These are phyloP conservation scores for Eurytoma californica DNA, from an alignment of 2,888 invertebrate species.

Conservation along the genomic window DNA sequence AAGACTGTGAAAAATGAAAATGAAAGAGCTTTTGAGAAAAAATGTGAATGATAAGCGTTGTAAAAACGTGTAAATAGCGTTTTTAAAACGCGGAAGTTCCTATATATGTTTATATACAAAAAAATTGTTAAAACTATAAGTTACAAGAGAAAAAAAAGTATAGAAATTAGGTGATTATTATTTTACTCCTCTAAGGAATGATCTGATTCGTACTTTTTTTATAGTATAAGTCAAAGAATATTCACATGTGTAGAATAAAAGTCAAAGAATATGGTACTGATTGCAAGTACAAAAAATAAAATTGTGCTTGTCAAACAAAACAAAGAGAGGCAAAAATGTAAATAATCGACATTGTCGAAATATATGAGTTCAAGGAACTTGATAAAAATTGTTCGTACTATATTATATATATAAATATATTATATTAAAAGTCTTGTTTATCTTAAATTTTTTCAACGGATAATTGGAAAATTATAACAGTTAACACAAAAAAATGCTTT, in stretches of 20 bases:
- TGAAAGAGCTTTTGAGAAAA: constrained; percentile 51
- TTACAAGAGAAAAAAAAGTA: constrained; percentile 34
- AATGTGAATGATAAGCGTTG: constrained; percentile 49
- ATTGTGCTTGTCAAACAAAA: constrained; percentile 39
- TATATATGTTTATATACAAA: constrained; percentile 50
- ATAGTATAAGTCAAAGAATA: constrained; percentile 26
- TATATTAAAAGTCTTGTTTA: constrained; percentile 37
- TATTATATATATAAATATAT: constrained; percentile 38
- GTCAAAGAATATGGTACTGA: constrained; percentile 34
- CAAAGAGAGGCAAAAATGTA: constrained; percentile 39
- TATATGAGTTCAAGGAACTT: constrained; percentile 47
- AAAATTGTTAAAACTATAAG: constrained; percentile 48
- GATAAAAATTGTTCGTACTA: constrained; percentile 44
- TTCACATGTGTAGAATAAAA: constrained; percentile 49
- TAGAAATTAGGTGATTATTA: constrained; percentile 43
- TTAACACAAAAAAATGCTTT: constrained; percentile 41
- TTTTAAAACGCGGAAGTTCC: constrained; percentile 54
- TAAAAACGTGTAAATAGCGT: constrained; percentile 52
- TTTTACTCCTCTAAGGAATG: constrained; percentile 38
- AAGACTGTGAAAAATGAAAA: constrained; percentile 53
- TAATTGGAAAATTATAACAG: constrained; percentile 44
- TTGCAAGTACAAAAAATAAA: constrained; percentile 35
- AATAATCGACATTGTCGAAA: constrained; percentile 41
- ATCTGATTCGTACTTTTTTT: constrained; percentile 35
- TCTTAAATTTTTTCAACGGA: constrained; percentile 38